Conservation (phyloP, 2,888 invertebrate species). For the Teleiodes luculella region DNA sequence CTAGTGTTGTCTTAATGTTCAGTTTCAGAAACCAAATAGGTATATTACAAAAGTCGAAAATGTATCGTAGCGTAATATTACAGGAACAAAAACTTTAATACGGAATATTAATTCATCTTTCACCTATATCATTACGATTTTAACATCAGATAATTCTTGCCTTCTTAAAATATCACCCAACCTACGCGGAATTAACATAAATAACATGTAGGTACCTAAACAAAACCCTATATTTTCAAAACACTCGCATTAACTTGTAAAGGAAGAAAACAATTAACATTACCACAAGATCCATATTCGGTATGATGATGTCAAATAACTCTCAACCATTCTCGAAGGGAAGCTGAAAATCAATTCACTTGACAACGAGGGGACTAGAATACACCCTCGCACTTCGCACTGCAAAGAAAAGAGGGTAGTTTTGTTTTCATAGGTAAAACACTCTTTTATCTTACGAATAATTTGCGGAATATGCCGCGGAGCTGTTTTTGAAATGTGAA, state of each 20-base stretch:
- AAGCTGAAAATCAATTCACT: slow-evolving; percentile 59
- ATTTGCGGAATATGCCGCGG: not conserved
- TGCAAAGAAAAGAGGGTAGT: slow-evolving; percentile 38
- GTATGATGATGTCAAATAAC: slow-evolving; percentile 13
- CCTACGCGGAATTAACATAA: too few species aligned
- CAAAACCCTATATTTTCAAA: not conserved
- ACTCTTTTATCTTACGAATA: not conserved
- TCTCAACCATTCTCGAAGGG: slow-evolving; percentile 29
- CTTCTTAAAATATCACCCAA: too few species aligned
- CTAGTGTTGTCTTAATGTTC: not conserved
- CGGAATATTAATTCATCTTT: too few species aligned
- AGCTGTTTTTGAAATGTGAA: not conserved
- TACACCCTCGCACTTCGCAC: slow-evolving; percentile 31
- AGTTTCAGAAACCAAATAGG: too few species aligned
- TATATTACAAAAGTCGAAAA: too few species aligned
- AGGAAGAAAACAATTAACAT: slow-evolving; percentile 34
- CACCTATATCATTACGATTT: too few species aligned
- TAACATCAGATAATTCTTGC: too few species aligned
- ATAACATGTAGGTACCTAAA: too few species aligned
- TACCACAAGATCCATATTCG: slow-evolving; percentile 26
- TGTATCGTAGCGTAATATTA: too few species aligned
- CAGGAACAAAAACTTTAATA: too few species aligned
- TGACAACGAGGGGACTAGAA: slow-evolving; percentile 32
- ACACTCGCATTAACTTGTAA: not conserved
- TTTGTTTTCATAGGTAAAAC: not conserved